Evolutionary conservation across 2,113 vertebrate species (phyloP), one percentile per base, ranked within the genome.

Genomic region (Xiphophorus couchianus): DNA sequence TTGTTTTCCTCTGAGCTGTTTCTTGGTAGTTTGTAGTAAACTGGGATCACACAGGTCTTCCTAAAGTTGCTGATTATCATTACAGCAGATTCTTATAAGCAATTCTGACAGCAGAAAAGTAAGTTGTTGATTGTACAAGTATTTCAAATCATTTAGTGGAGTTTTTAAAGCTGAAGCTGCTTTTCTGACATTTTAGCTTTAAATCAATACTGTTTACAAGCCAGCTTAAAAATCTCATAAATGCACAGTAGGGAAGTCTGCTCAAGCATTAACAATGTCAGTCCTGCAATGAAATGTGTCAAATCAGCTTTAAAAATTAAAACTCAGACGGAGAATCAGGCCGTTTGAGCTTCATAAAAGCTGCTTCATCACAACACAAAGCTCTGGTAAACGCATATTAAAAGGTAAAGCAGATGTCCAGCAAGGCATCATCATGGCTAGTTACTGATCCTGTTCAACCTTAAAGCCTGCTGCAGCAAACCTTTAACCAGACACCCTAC

Each of bases 381-480:
- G 22, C 44, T 48, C 62, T 44, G 62, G 77, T 81, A 79, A 84
- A 87, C 71, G 76, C n/a, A 42, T 35, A 63, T 28, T 2, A 33
- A 66, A 42, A 27, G 35, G 37, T 66, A 69, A 84, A 11, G 29
- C 25, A 51, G 64, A 48, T 67, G 64, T 66, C 35, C n/a, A 63
- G 70, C 51, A 65, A 73, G 81, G 75, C 83, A 85, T 84, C 76
- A 35, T n/a, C 30, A 0, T 10, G 58, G 76, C 75, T 69, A 72
- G 70, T 48, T 42, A 44, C 44, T 3, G 66, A 74, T 66, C 63
- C 74, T 19, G n/a, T 74, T 35, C 1, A 4, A 35, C 51, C 37
- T 64, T n/a, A 58, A n/a, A 58, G 25, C 3, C 25, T 58, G 22
- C 7, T n/a, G 51, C 17, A 58, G 22, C 19, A 58, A 58, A 10